phyloP scores from a whole-genome alignment of 2,797 vertebrate genomes.

The Chiroxiphia lanceolata region DNA sequence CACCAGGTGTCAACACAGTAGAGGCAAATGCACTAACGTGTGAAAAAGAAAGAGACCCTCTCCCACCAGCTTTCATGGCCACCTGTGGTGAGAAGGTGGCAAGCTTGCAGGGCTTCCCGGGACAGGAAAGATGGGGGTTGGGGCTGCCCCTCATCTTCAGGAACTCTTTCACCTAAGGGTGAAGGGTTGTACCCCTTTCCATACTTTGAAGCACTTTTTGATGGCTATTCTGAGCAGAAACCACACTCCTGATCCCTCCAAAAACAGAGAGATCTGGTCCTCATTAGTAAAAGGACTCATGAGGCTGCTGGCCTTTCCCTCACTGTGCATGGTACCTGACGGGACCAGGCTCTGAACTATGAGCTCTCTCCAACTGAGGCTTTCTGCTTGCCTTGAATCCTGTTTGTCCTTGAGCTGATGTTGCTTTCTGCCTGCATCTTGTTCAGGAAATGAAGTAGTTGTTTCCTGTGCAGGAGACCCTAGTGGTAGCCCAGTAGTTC shows the following conservation, averaged over 20 bases:
- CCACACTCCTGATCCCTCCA: neutral
- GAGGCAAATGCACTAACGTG: neutral
- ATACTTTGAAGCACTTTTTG: neutral
- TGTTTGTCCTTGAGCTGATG: neutral
- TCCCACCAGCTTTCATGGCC: neutral
- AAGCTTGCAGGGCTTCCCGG: neutral
- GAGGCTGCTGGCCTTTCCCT: neutral
- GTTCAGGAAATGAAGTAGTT: neutral
- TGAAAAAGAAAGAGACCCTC: neutral
- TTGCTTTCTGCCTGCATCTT: neutral
- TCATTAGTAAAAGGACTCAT: fast-evolving
- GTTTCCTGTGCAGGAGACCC: neutral
- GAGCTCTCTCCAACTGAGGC: neutral
- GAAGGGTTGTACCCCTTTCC: neutral
- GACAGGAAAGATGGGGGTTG: neutral
- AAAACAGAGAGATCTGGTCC: neutral
- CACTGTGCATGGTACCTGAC: neutral
- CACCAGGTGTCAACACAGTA: neutral
- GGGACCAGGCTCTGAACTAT: neutral
- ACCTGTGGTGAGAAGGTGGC: neutral
- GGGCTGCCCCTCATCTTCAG: neutral
- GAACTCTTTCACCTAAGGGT: neutral
- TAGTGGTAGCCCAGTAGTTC: neutral
- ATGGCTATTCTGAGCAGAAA: neutral
- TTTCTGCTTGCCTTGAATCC: neutral